Percentiles rank a stretch among this genome's conserved stretches.
Conservation (phyloP, 2,888 invertebrate genomes). For the Amphipoea lucens region DNA sequence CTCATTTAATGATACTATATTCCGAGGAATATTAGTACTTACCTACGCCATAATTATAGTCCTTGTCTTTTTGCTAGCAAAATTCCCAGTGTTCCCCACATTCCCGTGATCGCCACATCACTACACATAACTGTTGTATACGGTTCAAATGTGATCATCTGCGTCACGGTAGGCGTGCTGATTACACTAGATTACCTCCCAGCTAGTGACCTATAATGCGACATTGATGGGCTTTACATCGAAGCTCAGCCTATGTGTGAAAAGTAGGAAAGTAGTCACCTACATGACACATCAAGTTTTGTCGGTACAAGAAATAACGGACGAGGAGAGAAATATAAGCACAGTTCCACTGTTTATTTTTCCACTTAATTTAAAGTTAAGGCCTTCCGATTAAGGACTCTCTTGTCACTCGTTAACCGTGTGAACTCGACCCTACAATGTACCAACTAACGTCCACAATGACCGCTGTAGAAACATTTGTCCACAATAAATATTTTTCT, state of each 20-base stretch:
- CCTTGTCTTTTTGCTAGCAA: constrained; percentile 5
- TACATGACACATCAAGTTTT: constrained; percentile 52
- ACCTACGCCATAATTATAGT: not conserved
- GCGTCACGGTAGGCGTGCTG: constrained; percentile 48
- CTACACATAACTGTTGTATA: constrained; percentile 40
- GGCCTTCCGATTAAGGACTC: constrained; percentile 50
- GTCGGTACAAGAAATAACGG: constrained; percentile 18
- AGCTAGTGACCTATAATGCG: constrained; percentile 48
- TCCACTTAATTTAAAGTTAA: constrained; percentile 56
- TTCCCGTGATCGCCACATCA: constrained; percentile 22
- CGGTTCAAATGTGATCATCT: constrained; percentile 39
- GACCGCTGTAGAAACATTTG: constrained; percentile 78
- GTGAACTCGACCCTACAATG: constrained; percentile 66
- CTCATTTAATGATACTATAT: not conserved
- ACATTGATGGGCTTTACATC: constrained; percentile 50
- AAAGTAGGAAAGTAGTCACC: constrained; percentile 25
- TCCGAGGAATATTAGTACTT: not conserved
- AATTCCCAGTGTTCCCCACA: not conserved
- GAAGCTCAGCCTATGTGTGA: constrained; percentile 32
- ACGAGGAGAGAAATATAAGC: constrained; percentile 27
- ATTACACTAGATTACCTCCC: constrained; percentile 58
- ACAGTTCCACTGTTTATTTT: constrained; percentile 49
- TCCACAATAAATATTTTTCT: constrained; percentile 80
- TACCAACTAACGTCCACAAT: constrained; percentile 72
- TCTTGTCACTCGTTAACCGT: constrained; percentile 64